Conservation (phyloP, 2,888 invertebrate species). For the Bimastos eiseni region DNA sequence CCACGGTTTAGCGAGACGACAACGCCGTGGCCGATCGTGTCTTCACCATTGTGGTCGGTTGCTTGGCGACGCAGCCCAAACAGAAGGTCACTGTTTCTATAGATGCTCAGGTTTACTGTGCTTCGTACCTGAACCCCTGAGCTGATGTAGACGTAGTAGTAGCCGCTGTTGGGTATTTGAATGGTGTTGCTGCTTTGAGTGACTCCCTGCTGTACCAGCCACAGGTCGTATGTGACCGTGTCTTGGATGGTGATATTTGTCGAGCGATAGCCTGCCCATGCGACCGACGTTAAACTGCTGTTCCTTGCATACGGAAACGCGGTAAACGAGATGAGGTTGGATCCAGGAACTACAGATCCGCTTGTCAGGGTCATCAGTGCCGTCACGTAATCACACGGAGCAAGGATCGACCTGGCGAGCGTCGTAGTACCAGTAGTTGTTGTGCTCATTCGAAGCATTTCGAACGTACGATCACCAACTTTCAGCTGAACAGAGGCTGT, state of each 20-base stretch:
- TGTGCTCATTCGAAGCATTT: conserved; percentile 24
- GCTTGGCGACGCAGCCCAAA: conserved; percentile 32
- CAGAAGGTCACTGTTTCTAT: conserved; percentile 26
- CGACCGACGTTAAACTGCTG: background rate
- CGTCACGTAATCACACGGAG: conserved; percentile 26
- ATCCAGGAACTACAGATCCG: conserved; percentile 29
- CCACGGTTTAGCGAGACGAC: conserved; percentile 27
- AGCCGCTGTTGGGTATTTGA: conserved; percentile 32
- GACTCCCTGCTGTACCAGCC: conserved; percentile 24
- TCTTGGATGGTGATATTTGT: conserved; percentile 20
- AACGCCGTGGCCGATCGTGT: conserved; percentile 34
- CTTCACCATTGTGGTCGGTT: conserved; percentile 33
- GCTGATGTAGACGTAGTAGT: conserved; percentile 38
- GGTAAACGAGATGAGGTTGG: conserved; percentile 31
- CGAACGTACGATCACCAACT: conserved; percentile 22
- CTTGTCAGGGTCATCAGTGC: conserved; percentile 15
- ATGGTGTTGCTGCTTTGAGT: conserved; percentile 15
- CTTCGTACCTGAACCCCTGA: conserved; percentile 16
- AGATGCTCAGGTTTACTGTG: conserved; percentile 27
- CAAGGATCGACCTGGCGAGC: conserved; percentile 32
- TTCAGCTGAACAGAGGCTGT: conserved; percentile 15
- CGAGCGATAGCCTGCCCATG: conserved; percentile 36
- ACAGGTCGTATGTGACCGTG: conserved; percentile 33
- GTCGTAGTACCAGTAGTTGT: conserved; percentile 30
- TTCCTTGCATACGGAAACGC: conserved; percentile 33